Evolutionary conservation across 2,797 vertebrate genomes (phyloP), one percentile per base, ranked within the genome.

Genomic region (Crenuchus spilurus): DNA sequence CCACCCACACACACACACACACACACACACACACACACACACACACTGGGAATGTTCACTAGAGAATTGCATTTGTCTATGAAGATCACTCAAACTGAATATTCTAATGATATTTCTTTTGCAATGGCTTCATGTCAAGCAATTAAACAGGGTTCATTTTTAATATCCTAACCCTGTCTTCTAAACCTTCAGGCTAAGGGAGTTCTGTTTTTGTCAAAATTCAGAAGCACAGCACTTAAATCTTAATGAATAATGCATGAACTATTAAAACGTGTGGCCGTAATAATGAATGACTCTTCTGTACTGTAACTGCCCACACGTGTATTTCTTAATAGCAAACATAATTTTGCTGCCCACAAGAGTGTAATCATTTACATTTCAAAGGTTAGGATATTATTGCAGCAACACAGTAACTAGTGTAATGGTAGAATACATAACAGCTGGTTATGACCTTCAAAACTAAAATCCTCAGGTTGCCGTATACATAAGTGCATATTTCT

Each of bases 201-300:
- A 44, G 60, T 30, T 63, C 41, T 44, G 39, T 44, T 63, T 44
- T 42, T 70, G 74, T 52, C 67, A 70, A 57, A 46, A 63, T 26
- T 37, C 30, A 28, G 28, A 46, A 76, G 48, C 57, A 16, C 28
- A 41, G 26, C 41, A 49, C 49, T 63, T 75, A 70, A 63, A 52
- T 28, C 28, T 51, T 55, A 64, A 70, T 76, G 67, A 70, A 76
- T 76, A 76, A 76, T 64, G 55, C 74, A 76, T 76, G 24, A 64
- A 49, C 49, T 64, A 70, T 70, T 64, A 57, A 70, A 70, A 76
- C 70, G 49, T 55, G 60, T 20, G 24, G 41, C 39, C 55, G 51
- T 46, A 37, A 64, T 64, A 64, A 64, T 63, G 46, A 64, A 70
- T 51, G 57, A 24, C 60, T 64, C 41, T 63, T 70, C 67, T 70